phyloP scores from a whole-genome alignment of 2,888 invertebrate genomes.

The Caenorhabditis drosophilae region DNA sequence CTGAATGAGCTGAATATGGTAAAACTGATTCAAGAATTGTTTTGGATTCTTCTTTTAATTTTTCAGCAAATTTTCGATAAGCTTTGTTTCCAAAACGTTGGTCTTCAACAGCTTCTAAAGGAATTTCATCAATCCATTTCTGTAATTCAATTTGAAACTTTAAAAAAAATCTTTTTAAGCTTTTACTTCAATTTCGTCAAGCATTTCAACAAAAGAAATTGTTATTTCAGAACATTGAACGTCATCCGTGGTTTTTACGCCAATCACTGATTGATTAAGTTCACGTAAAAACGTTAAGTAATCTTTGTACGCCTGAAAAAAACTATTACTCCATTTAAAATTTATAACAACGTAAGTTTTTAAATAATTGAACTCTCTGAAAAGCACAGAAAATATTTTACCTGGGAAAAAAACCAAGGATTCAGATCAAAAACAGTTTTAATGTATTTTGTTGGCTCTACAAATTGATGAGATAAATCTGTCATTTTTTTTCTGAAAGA shows the following conservation, averaged over 20 bases:
- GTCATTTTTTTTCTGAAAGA: background rate
- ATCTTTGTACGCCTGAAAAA: constrained; percentile 57
- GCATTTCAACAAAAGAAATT: constrained; percentile 46
- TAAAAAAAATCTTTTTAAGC: background rate
- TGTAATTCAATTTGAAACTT: constrained; percentile 28
- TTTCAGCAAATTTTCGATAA: constrained; percentile 82
- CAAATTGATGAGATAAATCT: background rate
- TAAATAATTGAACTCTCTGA: too few species aligned
- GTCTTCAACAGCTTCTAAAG: constrained; percentile 57
- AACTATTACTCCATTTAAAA: too few species aligned
- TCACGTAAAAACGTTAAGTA: constrained; percentile 55
- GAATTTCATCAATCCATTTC: constrained; percentile 58
- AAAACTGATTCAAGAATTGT: constrained; percentile 42
- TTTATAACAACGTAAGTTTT: background rate
- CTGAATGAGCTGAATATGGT: constrained; percentile 42
- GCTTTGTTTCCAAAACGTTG: constrained; percentile 96
- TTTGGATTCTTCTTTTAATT: constrained; percentile 71
- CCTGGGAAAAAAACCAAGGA: constrained; percentile 65
- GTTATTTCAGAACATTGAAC: constrained; percentile 21
- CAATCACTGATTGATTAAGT: constrained; percentile 54
- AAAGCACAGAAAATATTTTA: too few species aligned
- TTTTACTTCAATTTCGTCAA: constrained; percentile 46
- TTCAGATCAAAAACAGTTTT: constrained; percentile 59
- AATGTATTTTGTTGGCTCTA: constrained; percentile 55
- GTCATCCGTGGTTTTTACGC: constrained; percentile 46